Evolutionary conservation across 2,888 invertebrate species (phyloP).

Genomic region (Rhamnusium bicolor): DNA sequence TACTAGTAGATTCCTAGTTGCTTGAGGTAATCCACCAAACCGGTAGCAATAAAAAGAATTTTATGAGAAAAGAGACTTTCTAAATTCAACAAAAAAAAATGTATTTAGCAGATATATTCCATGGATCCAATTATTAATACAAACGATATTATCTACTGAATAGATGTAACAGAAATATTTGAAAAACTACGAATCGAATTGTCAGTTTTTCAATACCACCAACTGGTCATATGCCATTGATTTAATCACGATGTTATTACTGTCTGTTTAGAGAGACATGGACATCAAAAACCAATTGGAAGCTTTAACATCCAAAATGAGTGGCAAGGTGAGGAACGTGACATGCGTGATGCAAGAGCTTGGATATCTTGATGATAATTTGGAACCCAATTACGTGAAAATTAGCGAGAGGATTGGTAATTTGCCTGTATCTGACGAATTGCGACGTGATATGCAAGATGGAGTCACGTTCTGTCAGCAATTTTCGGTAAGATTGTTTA

Average conservation of each 20-base stretch:
- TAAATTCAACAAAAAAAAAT: too few relatives aligned
- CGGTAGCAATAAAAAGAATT: too few relatives aligned
- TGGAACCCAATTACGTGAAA: slow-evolving; percentile 79
- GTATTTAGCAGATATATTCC: too few relatives aligned
- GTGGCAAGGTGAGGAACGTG: slow-evolving; percentile 75
- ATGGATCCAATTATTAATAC: too few relatives aligned
- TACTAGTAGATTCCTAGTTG: too few relatives aligned
- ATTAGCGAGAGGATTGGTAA: slow-evolving; percentile 77
- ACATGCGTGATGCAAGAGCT: slow-evolving; percentile 83
- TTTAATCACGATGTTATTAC: not conserved
- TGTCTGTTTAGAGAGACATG: slow-evolving; percentile 74
- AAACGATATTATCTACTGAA: too few relatives aligned
- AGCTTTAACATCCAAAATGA: slow-evolving; percentile 73
- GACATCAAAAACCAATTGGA: slow-evolving; percentile 78
- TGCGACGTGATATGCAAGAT: slow-evolving; percentile 79
- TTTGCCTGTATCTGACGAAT: slow-evolving; percentile 76
- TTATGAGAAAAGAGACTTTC: too few relatives aligned
- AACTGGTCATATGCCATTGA: not conserved
- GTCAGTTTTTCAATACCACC: not conserved
- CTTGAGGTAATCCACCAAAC: too few relatives aligned
- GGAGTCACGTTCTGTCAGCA: slow-evolving; percentile 80
- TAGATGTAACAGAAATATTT: too few relatives aligned
- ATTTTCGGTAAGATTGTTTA: slow-evolving; percentile 75
- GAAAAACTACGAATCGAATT: not conserved
- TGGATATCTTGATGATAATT: slow-evolving; percentile 78